Conservation (phyloP, 2,113 vertebrate genomes). For the Thamnophis sirtalis region DNA sequence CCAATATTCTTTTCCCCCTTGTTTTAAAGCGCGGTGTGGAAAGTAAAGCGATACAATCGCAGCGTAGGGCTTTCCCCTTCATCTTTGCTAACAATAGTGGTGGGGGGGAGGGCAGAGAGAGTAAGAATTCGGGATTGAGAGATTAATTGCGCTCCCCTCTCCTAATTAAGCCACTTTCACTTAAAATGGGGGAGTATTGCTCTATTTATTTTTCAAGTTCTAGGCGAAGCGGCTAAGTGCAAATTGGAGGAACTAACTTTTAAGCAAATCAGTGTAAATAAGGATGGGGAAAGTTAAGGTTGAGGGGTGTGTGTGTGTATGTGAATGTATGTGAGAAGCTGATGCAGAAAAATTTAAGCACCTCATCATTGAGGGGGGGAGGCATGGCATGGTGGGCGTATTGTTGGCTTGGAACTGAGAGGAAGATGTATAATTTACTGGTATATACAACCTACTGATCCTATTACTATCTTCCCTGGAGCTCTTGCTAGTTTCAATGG, state of each 20-base stretch:
- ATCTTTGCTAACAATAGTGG: constrained; percentile 72
- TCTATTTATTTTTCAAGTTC: constrained; percentile 68
- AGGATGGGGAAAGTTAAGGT: constrained; percentile 76
- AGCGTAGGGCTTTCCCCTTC: constrained; percentile 21
- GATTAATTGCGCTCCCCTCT: constrained; percentile 36
- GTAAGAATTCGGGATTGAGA: constrained; percentile 77
- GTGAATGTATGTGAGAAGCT: constrained; percentile 78
- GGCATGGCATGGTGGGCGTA: constrained; percentile 83
- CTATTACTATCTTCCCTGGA: constrained; percentile 82
- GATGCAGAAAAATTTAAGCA: constrained; percentile 83
- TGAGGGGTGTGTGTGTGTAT: constrained; percentile 29
- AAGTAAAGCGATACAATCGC: constrained; percentile 62
- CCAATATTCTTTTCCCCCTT: constrained; percentile 57
- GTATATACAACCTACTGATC: constrained; percentile 84
- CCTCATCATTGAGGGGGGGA: constrained; percentile 74
- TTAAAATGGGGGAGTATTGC: constrained; percentile 2
- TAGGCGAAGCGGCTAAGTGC: constrained; percentile 64
- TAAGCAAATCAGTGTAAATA: constrained; percentile 76
- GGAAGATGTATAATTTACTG: constrained; percentile 89
- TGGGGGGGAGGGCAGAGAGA: constrained; percentile 13
- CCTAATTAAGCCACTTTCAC: constrained; percentile 36
- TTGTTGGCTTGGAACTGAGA: constrained; percentile 84
- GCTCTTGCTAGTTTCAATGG: constrained; percentile 85
- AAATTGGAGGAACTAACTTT: constrained; percentile 77
- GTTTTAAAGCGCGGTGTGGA: constrained; percentile 62